These are phyloP conservation scores for Kradibia gibbosae DNA, from an alignment of 1,140 invertebrate species.

Conservation along the genomic window DNA sequence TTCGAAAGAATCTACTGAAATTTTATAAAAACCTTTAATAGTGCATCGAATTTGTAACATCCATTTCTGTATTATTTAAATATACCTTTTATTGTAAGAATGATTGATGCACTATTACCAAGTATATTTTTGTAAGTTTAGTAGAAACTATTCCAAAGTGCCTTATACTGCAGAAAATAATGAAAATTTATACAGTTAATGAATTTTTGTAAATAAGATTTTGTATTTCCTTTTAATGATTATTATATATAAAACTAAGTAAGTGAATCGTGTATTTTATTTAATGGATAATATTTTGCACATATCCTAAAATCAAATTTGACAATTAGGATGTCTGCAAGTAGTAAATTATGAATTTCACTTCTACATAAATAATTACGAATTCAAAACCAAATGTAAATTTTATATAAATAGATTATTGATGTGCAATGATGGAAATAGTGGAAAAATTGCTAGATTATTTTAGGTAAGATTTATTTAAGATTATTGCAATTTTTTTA, in stretches of 20 bases:
- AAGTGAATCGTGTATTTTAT: constrained; percentile 60
- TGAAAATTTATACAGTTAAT: constrained; percentile 52
- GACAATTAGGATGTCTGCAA: constrained; percentile 38
- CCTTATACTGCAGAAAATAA: constrained; percentile 62
- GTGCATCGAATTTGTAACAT: constrained; percentile 41
- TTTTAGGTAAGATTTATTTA: constrained; percentile 44
- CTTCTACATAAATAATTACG: constrained; percentile 35
- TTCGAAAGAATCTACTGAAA: constrained; percentile 40
- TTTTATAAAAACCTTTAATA: constrained; percentile 25
- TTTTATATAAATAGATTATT: constrained; percentile 49
- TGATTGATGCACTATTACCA: constrained; percentile 42
- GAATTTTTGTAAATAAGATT: constrained; percentile 65
- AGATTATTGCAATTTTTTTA: background rate
- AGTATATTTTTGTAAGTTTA: constrained; percentile 58
- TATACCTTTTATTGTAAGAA: constrained; percentile 40
- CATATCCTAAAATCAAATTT: constrained; percentile 41
- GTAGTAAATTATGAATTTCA: constrained; percentile 42
- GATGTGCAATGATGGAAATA: constrained; percentile 39
- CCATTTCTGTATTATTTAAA: constrained; percentile 35
- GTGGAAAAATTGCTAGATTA: constrained; percentile 37
- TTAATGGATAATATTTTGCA: constrained; percentile 51
- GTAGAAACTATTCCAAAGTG: constrained; percentile 68
- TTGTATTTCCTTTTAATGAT: constrained; percentile 64
- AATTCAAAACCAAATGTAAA: constrained; percentile 52
- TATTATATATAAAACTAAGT: constrained; percentile 41